A percentile compares a stretch with the other conserved stretches of the same genome.
These are phyloP conservation scores for Agapornis canus DNA, from an alignment of 2,797 vertebrate genomes.

Conservation along the genomic window DNA sequence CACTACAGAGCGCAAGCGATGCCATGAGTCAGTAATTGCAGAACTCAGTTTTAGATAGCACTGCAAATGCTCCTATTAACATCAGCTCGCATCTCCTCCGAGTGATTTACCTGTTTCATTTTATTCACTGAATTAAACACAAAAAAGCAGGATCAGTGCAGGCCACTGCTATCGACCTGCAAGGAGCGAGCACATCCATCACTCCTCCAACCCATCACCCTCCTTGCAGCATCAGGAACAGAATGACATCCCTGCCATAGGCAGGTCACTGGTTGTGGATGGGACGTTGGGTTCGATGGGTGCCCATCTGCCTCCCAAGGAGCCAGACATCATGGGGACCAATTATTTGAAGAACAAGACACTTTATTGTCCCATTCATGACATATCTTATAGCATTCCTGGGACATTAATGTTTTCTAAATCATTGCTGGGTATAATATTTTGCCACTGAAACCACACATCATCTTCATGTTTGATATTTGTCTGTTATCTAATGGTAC, in stretches of 20 bases:
- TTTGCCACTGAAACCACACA: background rate
- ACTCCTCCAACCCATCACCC: background rate
- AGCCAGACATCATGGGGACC: background rate
- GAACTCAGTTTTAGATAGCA: background rate
- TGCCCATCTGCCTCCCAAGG: background rate
- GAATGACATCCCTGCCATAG: background rate
- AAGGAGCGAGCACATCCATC: background rate
- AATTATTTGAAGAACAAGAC: background rate
- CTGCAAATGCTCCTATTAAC: background rate
- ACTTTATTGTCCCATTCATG: background rate
- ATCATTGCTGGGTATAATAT: background rate
- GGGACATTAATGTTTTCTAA: background rate
- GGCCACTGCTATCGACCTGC: background rate
- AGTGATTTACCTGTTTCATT: constrained; percentile 64
- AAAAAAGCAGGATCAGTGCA: background rate
- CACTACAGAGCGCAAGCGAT: accelerated
- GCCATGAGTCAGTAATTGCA: constrained; percentile 29
- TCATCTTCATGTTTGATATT: background rate
- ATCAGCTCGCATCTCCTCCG: background rate
- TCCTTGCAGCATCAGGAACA: background rate
- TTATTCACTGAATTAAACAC: constrained; percentile 36
- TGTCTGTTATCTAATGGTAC: background rate
- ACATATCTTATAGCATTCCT: background rate
- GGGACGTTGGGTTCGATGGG: accelerated
- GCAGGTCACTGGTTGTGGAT: background rate